Conservation (phyloP, 2,113 vertebrate species). For the Marmota monax region DNA sequence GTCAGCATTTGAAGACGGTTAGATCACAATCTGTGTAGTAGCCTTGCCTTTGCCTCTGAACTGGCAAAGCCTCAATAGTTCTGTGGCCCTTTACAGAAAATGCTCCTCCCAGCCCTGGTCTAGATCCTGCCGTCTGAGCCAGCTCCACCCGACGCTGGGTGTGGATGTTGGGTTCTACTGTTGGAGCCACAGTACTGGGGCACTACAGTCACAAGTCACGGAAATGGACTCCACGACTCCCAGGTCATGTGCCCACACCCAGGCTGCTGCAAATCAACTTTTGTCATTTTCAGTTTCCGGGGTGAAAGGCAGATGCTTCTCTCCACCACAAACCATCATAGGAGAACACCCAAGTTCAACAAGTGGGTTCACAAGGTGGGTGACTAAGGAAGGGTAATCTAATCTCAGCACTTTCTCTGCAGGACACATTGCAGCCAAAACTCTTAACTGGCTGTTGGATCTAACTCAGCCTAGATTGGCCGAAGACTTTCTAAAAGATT, state of each 20-base stretch:
- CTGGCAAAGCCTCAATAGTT: neutral
- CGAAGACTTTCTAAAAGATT: neutral
- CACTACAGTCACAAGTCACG: neutral
- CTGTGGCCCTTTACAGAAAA: neutral
- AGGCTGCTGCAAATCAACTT: neutral
- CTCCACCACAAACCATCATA: neutral
- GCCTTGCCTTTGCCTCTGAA: neutral
- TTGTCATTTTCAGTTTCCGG: neutral
- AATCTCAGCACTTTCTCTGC: neutral
- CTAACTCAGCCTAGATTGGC: neutral
- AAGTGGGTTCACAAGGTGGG: neutral
- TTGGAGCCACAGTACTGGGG: neutral
- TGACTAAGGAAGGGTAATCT: neutral
- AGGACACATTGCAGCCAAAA: neutral
- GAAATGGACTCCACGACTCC: neutral
- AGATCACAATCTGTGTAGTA: too few species aligned
- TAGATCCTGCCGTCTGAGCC: neutral
- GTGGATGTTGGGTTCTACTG: neutral
- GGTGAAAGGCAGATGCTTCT: neutral
- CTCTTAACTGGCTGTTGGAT: neutral
- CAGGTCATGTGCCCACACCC: neutral
- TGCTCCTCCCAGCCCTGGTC: too few species aligned
- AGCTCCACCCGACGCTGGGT: too few species aligned
- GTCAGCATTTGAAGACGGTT: neutral
- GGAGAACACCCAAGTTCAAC: neutral